Percentiles rank a stretch among this genome's conserved stretches.
Conservation (phyloP, 2,113 vertebrate species). For the Rhabdornis inornatus region DNA sequence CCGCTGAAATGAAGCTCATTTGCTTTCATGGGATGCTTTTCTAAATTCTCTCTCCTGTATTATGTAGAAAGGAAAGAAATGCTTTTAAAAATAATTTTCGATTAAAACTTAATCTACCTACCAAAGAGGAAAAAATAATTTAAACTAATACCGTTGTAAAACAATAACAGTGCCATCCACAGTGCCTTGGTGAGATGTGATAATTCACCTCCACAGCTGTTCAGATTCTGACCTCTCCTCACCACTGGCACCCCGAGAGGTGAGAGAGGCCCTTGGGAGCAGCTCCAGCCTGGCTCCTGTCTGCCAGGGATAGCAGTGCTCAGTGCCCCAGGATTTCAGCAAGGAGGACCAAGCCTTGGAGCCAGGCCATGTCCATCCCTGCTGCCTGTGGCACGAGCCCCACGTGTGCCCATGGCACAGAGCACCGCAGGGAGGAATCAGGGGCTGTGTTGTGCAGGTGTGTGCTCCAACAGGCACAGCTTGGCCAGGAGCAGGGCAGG, state of each 20-base stretch:
- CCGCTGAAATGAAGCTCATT: not conserved
- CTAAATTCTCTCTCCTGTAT: not conserved
- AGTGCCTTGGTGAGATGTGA: not conserved
- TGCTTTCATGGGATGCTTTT: not conserved
- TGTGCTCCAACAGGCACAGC: accelerated
- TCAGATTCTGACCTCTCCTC: not conserved
- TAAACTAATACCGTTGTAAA: not conserved
- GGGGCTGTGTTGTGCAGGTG: not conserved
- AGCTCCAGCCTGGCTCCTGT: accelerated
- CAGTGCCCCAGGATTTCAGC: not conserved
- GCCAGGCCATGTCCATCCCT: accelerated
- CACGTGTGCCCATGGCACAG: accelerated
- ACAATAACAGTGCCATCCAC: not conserved
- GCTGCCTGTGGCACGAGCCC: not conserved
- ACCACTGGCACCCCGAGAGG: not conserved
- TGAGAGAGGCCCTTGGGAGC: not conserved
- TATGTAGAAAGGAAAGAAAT: not conserved
- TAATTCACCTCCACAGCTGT: not conserved
- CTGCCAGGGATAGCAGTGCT: not conserved
- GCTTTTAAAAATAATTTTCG: not conserved
- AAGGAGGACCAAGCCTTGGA: not conserved
- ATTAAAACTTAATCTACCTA: not conserved
- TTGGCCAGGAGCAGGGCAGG: accelerated
- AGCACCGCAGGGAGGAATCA: accelerated
- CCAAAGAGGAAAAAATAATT: not conserved